Evolutionary conservation across 1,140 invertebrate species (phyloP).

Genomic region (Laupala kohalensis): DNA sequence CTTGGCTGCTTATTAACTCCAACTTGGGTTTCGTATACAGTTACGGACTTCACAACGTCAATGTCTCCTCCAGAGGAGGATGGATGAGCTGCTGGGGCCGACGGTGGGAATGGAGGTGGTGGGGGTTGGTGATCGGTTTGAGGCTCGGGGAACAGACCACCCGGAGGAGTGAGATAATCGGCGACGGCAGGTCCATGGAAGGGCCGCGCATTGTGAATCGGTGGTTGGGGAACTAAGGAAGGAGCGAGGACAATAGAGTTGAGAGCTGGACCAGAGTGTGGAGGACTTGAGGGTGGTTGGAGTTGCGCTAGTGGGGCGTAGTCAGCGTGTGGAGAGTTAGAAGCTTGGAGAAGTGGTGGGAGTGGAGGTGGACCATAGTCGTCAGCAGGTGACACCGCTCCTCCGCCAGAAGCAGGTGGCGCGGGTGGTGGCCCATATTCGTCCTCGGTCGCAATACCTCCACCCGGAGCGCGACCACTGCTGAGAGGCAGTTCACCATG

Average conservation of each 20-base stretch:
- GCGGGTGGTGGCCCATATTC: not conserved
- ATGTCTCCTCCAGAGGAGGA: not conserved
- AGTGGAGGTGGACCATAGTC: not conserved
- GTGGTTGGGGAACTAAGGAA: not conserved
- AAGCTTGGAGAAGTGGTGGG: not conserved
- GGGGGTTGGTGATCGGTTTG: not conserved
- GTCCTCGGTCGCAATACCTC: not conserved
- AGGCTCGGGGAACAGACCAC: too few species aligned
- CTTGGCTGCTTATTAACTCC: too few species aligned
- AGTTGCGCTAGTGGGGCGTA: not conserved
- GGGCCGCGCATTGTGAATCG: not conserved
- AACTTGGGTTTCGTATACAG: not conserved
- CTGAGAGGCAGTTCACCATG: not conserved
- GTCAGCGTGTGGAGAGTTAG: not conserved
- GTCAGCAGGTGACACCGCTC: not conserved
- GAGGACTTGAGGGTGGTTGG: not conserved
- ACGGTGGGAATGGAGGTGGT: too few species aligned
- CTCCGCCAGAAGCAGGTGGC: too few species aligned
- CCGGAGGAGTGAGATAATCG: not conserved
- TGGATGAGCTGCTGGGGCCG: too few species aligned
- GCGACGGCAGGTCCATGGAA: not conserved
- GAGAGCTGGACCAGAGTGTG: too few species aligned
- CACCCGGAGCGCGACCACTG: too few species aligned
- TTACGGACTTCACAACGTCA: not conserved
- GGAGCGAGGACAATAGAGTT: not conserved